Percentiles rank a stretch among this genome's conserved stretches.
Evolutionary conservation across 2,113 vertebrate species (phyloP).

Genomic region (Psephotus haematonotus): DNA sequence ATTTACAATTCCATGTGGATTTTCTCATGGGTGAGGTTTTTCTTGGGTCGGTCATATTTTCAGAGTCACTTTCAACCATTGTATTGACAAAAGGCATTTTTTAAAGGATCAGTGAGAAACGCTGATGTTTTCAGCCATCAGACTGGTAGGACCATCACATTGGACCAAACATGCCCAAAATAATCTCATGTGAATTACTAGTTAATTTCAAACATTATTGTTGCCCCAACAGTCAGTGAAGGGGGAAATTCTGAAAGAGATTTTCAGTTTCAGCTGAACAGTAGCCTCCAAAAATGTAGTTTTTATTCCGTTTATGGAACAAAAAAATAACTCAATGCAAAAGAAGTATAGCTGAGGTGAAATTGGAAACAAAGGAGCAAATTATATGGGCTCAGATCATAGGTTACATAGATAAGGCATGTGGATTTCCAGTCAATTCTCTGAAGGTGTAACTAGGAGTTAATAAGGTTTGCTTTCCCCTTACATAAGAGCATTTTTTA

Average conservation of each 20-base stretch:
- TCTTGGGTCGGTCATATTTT: not conserved
- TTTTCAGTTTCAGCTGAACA: not conserved
- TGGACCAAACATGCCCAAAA: not conserved
- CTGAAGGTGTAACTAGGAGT: not conserved
- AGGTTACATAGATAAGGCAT: not conserved
- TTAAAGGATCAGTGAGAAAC: not conserved
- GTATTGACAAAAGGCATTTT: not conserved
- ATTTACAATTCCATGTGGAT: not conserved
- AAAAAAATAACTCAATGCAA: not conserved
- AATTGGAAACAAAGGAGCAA: not conserved
- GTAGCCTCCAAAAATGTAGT: not conserved
- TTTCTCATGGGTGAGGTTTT: not conserved
- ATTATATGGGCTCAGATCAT: not conserved
- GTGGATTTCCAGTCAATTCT: not conserved
- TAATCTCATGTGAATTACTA: not conserved
- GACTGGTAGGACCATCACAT: not conserved
- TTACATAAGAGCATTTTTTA: not conserved
- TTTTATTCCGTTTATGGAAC: not conserved
- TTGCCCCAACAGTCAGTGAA: not conserved
- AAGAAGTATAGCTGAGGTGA: not conserved
- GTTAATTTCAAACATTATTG: not conserved
- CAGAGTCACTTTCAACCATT: not conserved
- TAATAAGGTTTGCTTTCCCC: constrained; percentile 17
- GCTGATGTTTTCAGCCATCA: not conserved
- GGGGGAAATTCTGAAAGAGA: not conserved